phyloP scores from a whole-genome alignment of 2,113 vertebrate genomes.

The Chelonoidis abingdonii region DNA sequence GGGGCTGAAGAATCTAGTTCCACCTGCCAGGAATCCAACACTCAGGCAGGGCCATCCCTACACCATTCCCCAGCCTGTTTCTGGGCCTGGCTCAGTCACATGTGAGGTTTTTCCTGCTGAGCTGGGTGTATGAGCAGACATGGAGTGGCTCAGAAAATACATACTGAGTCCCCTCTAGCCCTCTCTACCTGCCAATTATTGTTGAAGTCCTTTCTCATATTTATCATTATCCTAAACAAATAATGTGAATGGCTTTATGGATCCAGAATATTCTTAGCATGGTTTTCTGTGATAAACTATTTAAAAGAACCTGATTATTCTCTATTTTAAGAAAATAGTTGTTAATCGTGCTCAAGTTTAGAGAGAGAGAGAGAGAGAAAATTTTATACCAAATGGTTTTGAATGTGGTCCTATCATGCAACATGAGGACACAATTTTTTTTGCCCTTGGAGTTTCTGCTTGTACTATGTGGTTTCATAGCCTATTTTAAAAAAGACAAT shows the following conservation, averaged over 20 bases:
- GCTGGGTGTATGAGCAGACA: neutral
- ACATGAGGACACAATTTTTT: neutral
- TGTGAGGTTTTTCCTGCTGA: neutral
- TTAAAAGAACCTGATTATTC: neutral
- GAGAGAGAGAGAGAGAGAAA: fast-evolving
- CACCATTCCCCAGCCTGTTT: neutral
- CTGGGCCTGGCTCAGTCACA: neutral
- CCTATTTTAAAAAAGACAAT: neutral
- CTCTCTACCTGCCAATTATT: neutral
- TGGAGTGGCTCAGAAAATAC: neutral
- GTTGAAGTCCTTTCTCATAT: neutral
- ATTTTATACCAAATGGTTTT: neutral
- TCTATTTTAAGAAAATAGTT: neutral
- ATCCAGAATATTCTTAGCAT: neutral
- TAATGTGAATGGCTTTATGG: neutral
- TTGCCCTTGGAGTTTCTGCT: neutral
- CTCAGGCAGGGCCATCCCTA: neutral
- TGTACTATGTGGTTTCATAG: neutral
- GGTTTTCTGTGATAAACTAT: neutral
- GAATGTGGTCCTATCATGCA: neutral
- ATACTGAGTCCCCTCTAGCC: neutral
- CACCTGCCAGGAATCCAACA: neutral
- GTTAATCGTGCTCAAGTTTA: neutral
- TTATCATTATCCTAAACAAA: neutral
- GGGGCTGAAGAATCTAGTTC: neutral